Evolutionary conservation across 2,888 invertebrate species (phyloP), one percentile per base, ranked within the genome.

Genomic region (Venusia cambrica): DNA sequence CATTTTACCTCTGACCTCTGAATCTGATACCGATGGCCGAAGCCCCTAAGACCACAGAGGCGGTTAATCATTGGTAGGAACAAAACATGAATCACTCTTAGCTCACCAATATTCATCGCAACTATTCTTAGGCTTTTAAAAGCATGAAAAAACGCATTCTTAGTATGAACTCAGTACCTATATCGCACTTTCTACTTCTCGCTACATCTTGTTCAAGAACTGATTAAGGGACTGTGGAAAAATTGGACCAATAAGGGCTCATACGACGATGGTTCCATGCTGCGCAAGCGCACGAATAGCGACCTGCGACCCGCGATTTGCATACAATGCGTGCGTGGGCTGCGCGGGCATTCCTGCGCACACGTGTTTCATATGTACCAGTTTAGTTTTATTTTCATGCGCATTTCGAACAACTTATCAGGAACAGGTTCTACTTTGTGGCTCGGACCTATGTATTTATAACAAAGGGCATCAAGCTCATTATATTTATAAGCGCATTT

Each of bases 261-360:
- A 40, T 39, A 49, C 49, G 44, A 52, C 45, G 49, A 30, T 25
- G 26, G 21, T 21, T 27, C 25, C 16, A 33, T 45, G 51, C 43
- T 57, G 57, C 49, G 55, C 57, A 37, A 44, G 53, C n/a, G n/a
- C 55, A 62, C 66, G 52, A 51, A 73, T 68, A 63, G 61, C 75
- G 85, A 84, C 84, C 85, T 80, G 78, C 81, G 84, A 87, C 85
- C 85, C 62, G 52, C 65, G 51, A 85, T 87, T 83, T 84, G 79
- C 87, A 87, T 87, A 87, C 87, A 87, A 87, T 85, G 74, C 46
- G 45, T 62, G 80, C 76, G 84, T 83, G 77, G 84, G 84, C 74
- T 74, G 63, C 47, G 43, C 52, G 50, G 55, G 60, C 64, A 63
- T 73, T 74, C 57, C 48, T 43, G 39, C 38, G 48, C 65, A 57